phyloP scores from a whole-genome alignment of 2,797 vertebrate genomes.

The Siniperca obscura region DNA sequence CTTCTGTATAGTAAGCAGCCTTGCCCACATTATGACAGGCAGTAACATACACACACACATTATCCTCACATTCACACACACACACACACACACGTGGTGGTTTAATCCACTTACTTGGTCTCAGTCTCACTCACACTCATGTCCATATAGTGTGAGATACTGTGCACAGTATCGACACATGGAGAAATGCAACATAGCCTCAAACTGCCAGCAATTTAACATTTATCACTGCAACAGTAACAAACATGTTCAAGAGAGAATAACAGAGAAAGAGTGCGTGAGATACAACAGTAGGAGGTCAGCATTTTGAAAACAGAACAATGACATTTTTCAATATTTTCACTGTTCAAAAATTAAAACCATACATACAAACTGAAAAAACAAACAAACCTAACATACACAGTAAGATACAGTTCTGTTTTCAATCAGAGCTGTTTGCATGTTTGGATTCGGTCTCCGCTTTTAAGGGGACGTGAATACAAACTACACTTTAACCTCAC shows the following conservation, averaged over 20 bases:
- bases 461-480: slow-evolving; percentile 78
- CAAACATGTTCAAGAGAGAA: slow-evolving; percentile 84
- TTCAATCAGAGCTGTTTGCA: slow-evolving; percentile 84
- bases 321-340: slow-evolving; percentile 83
- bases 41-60: slow-evolving; percentile 83
- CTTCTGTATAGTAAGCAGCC: slow-evolving; percentile 85
- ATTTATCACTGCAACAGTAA: slow-evolving; percentile 85
- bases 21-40: slow-evolving; percentile 84
- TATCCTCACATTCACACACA: slow-evolving; percentile 69
- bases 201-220: slow-evolving; percentile 84
- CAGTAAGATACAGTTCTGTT: slow-evolving; percentile 85
- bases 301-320: slow-evolving; percentile 83
- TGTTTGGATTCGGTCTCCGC: slow-evolving; percentile 80
- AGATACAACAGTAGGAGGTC: slow-evolving; percentile 87
- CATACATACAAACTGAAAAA: slow-evolving; percentile 73
- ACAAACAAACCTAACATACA: slow-evolving; percentile 75
- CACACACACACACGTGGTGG: slow-evolving; percentile 84
- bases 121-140: slow-evolving; percentile 79
- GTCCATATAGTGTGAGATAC: slow-evolving; percentile 70
- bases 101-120: slow-evolving; percentile 85
- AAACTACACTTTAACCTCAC: slow-evolving; percentile 82
- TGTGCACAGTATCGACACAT: slow-evolving; percentile 71
- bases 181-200: slow-evolving; percentile 84
- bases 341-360: slow-evolving; percentile 82
- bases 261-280: slow-evolving; percentile 80